These are phyloP conservation scores for Sabatieria punctata DNA, from an alignment of 2,888 invertebrate species.

Conservation along the genomic window DNA sequence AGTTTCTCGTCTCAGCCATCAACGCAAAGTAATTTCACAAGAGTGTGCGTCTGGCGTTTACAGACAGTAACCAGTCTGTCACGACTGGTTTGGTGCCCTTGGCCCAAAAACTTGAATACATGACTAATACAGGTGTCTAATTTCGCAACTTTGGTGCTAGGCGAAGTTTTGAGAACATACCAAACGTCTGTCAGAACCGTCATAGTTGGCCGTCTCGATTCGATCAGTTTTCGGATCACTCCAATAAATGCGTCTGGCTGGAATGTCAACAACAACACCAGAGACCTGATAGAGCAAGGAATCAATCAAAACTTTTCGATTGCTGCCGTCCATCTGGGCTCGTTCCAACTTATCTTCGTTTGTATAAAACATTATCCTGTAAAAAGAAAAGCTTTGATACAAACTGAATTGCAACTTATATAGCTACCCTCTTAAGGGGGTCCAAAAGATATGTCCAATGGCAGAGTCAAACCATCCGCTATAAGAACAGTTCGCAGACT, in stretches of 20 bases:
- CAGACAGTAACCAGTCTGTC: no score
- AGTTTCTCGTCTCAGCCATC: no score
- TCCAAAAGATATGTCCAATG: constrained; percentile 81
- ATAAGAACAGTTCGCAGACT: constrained; percentile 74
- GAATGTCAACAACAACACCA: constrained; percentile 72
- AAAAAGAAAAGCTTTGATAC: no score
- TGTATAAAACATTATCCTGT: constrained; percentile 41
- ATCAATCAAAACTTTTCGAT: constrained; percentile 60
- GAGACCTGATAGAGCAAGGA: constrained; percentile 85
- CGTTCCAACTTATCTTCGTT: constrained; percentile 50
- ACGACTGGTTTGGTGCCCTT: no score
- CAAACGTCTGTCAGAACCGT: constrained; percentile 73
- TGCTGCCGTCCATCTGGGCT: constrained; percentile 85
- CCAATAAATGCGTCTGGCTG: constrained; percentile 78
- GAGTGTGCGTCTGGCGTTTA: no score
- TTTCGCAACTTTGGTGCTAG: no score
- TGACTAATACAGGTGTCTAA: no score
- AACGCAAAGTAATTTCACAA: no score
- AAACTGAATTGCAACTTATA: no score
- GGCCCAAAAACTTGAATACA: no score
- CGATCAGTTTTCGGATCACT: constrained; percentile 85
- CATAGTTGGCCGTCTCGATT: constrained; percentile 85
- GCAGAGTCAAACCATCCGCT: constrained; percentile 72
- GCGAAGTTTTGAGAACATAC: no score
- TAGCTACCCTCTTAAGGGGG: constrained; percentile 68